Base-by-base conservation (phyloP, 2,888 invertebrate genomes). In the Ennomos fuscantarius region DNA sequence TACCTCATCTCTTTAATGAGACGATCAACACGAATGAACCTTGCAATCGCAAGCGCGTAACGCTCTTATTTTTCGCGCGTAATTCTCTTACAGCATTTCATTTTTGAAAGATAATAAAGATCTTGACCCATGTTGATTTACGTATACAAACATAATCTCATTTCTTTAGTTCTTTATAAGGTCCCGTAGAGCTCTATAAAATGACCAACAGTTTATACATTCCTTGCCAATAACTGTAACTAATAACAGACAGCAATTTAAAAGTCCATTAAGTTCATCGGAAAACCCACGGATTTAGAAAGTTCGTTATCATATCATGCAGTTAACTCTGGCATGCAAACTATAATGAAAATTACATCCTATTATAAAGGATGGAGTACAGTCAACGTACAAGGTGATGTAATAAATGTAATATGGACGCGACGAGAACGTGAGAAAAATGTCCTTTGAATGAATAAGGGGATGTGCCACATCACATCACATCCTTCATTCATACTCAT, bases 401-500 rank as follows among this genome's bases (percentile, higher is more conserved):
- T 42, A 55, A 44, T 24, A 55, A 33, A 39, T 15, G 40, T 40
- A 46, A 45, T 24, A 24, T 32, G 55, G 15, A 45, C 44, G 34
- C 33, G 40, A 49, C 46, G 46, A 33, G 43, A 37, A 56, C 46
- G 51, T 56, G 46, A 56, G 47, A 56, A 47, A 42, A 47, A 51
- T 52, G 39, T 53, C 35, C 43, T 46, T 59, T 47, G 51, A 59
- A 55, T 60, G 54, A 60, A 60, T 51, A 60, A 48, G 36, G 50
- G 60, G 63, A 63, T 59, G 59, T 59, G 61, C 54, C 51, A 39
- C 46, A 40, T 50, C 50, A 45, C 39, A 43, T 36, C 12, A 58
- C 59, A 65, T 63, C 54, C 56, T 63, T 59, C 55, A 52, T 45
- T 50, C 43, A 45, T 42, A 49, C 43, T 41, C 9, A 32, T 37